Evolutionary conservation across 2,113 vertebrate genomes (phyloP).

Genomic region (Aegithalos caudatus): DNA sequence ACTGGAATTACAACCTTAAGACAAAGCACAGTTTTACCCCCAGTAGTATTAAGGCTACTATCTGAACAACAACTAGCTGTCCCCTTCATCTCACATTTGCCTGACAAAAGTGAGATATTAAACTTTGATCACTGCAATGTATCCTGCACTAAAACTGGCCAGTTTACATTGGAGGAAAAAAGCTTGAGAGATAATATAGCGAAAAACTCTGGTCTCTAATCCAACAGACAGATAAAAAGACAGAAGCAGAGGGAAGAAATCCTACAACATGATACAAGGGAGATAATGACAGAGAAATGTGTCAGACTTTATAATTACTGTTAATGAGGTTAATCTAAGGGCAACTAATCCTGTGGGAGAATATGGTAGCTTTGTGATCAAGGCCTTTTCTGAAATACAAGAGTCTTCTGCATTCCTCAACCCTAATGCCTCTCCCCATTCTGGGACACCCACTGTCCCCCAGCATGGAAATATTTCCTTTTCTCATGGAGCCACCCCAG

Average conservation of each 20-base stretch:
- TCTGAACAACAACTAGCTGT: not conserved
- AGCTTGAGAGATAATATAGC: not conserved
- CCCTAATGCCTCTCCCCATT: not conserved
- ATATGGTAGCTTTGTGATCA: not conserved
- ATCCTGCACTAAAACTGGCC: not conserved
- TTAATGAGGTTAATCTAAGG: conserved; percentile 40
- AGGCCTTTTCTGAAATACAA: not conserved
- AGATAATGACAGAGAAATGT: conserved; percentile 10
- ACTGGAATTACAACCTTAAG: not conserved
- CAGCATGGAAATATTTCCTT: not conserved
- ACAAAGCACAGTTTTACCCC: not conserved
- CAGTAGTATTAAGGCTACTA: not conserved
- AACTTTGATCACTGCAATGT: not conserved
- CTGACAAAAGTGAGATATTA: not conserved
- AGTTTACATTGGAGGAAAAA: not conserved
- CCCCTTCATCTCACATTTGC: not conserved
- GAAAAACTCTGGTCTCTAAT: not conserved
- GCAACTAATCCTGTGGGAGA: conserved; percentile 1
- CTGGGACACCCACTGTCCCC: not conserved
- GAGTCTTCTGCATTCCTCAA: not conserved
- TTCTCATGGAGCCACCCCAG: not conserved
- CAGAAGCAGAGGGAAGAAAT: not conserved
- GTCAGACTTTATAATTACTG: conserved; percentile 36
- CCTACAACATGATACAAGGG: not conserved
- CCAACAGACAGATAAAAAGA: not conserved